Evolutionary conservation across 1,140 invertebrate species (phyloP), one percentile per base, ranked within the genome.

Genomic region (Galleria mellonella): DNA sequence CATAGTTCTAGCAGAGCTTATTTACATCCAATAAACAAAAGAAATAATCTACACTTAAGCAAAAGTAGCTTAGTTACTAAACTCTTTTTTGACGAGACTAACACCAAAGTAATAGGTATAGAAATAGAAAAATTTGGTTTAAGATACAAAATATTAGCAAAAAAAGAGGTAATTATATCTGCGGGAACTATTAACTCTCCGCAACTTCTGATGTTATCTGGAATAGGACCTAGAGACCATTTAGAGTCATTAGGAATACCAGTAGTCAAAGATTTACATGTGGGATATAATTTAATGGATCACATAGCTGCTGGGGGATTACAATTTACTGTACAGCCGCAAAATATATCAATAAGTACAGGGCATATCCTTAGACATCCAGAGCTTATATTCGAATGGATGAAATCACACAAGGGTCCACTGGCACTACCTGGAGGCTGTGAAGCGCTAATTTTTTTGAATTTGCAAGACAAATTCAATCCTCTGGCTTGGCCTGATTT

Each of bases 241-340:
- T 42, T 87, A 4, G 43, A 72, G 43, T 56, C 66, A 17, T 50
- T 83, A 3, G 79, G 75, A 9, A 89, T 93, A 4, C 89, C 90
- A 0, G 94, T 95, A 1, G 94, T 93, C 0, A 66, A 89, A 37
- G 94, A 94, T 72, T 86, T 95, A 0, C 89, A 91, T n/a, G 93
- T 94, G 4, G 93, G 93, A 1, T 89, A 90, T 39, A 95, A 94
- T 67, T 72, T 95, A 2, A 93, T 94, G 63, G 91, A 92, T 57
- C 91, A 92, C 49, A 51, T 72, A 17, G 62, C 73, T 0, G 87
- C 90, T 4, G 92, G 92, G 1, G 90, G 91, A 0, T 43, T 95
- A 1, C 89, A 90, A 1, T 94, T 93, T 61, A 70, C 89, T 1
- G 88, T 93, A 0, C 83, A 91, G 9, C 49, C 57, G 37, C 74